Evolutionary conservation across 2,113 vertebrate species (phyloP), one percentile per base, ranked within the genome.

Genomic region (Prunella fulvescens): DNA sequence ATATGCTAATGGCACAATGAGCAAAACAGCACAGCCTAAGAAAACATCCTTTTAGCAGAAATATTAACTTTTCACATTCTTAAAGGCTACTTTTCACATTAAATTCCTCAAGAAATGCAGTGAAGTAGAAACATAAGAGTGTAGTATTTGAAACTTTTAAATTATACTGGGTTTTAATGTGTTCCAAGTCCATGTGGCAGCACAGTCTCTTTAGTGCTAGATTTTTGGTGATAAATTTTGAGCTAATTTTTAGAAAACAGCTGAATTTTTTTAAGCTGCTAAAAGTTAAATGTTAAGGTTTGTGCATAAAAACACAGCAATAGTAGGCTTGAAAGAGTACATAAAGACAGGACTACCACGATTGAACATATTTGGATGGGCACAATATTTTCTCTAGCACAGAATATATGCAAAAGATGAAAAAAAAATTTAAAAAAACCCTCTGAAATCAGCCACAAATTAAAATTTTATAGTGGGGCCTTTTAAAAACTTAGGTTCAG

Each of bases 11-110:
- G 12, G 10, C 58, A 44, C n/a, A 9, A 71, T 1, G 9, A 93
- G 94, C 56, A 62, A 94, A 95, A 87, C 89, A 97, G 91, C 71
- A 89, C 77, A 88, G 57, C 24, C 62, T 96, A 92, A 92, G 48
- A 94, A 95, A 97, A 85, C 18, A 18, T 66, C 65, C 19, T 64
- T 95, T 70, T 62, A 95, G 86, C 48, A 96, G 77, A 93, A 94
- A 60, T 45, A 91, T 31, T 92, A 92, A 89, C n/a, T 96, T 72
- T 90, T 96, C 33, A 19, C 64, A 84, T 94, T 96, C 65, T 92
- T 69, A 90, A 72, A 88, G 56, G 80, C 73, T 70, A 82, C 29
- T 26, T 64, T 78, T 93, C 85, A 83, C 74, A 70, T 71, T 95
- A 11, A 70, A 81, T 79, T 86, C 57, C 65, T 80, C 96, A 73